These are phyloP conservation scores for Laothoe populi DNA, from an alignment of 2,888 invertebrate genomes.

Conservation along the genomic window DNA sequence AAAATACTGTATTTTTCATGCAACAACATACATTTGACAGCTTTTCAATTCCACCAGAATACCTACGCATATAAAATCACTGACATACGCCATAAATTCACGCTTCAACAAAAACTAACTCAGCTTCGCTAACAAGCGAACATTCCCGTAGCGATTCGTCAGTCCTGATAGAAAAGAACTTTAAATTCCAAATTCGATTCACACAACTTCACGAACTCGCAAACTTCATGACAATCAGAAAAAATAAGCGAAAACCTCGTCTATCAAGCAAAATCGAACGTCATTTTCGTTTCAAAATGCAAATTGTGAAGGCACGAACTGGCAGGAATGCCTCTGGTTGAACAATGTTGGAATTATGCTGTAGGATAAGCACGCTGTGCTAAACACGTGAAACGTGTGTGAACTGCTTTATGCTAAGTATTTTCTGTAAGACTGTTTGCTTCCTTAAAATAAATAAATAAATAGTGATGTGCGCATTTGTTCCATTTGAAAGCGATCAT, in stretches of 20 bases:
- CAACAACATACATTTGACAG: too few relatives aligned
- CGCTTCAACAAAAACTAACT: conserved; percentile 3
- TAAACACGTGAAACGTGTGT: conserved; percentile 8
- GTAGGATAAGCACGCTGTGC: background rate
- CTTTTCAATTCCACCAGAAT: background rate
- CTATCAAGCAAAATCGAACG: conserved; percentile 1
- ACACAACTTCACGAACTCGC: background rate
- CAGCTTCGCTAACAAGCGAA: conserved; percentile 3
- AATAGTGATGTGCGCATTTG: too few relatives aligned
- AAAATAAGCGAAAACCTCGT: background rate
- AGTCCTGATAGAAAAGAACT: background rate
- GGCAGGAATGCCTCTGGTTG: conserved; percentile 5
- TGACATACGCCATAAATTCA: background rate
- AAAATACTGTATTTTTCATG: too few relatives aligned
- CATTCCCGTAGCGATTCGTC: background rate
- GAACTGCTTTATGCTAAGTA: background rate
- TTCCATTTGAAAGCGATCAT: too few relatives aligned
- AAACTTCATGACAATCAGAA: background rate
- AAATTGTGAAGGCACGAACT: conserved; percentile 14
- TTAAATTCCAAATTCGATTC: conserved; percentile 1
- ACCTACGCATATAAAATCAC: background rate
- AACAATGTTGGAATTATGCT: conserved; percentile 3
- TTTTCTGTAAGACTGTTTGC: background rate
- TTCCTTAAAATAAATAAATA: too few relatives aligned
- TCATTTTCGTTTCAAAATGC: conserved; percentile 4